Conservation (phyloP, 1,140 invertebrate genomes). For the Neotoxoptera formosana region DNA sequence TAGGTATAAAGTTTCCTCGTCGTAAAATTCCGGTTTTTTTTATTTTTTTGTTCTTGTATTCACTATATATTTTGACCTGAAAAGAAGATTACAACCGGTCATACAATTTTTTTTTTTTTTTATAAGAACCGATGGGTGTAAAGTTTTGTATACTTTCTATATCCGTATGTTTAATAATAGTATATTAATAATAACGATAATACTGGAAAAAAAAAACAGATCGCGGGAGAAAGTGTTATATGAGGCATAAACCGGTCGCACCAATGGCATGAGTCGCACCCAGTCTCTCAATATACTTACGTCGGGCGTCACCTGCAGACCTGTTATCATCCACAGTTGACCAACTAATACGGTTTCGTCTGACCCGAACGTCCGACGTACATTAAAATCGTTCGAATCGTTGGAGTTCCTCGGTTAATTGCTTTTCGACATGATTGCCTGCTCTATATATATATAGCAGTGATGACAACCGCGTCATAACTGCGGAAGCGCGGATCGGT, state of each 20-base stretch:
- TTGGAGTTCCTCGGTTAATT: slow-evolving; percentile 7
- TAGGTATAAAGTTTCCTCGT: background rate
- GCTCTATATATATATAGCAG: background rate
- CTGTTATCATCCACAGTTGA: background rate
- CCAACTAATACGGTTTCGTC: slow-evolving; percentile 28
- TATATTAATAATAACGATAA: background rate
- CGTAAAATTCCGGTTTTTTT: background rate
- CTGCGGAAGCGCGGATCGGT: background rate
- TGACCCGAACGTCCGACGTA: background rate
- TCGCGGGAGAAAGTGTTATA: slow-evolving; percentile 43
- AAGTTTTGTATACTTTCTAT: slow-evolving; percentile 43
- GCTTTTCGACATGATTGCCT: background rate
- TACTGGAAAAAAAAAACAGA: background rate
- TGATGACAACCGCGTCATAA: background rate
- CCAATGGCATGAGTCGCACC: background rate
- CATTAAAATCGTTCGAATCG: background rate
- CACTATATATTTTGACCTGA: slow-evolving; percentile 3
- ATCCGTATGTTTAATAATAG: background rate
- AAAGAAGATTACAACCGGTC: slow-evolving; percentile 25
- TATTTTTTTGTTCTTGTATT: background rate
- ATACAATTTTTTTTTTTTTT: background rate
- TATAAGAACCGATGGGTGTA: slow-evolving; percentile 6
- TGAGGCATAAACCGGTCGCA: slow-evolving; percentile 30
- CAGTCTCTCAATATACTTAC: background rate
- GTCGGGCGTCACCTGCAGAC: background rate